Base-by-base conservation (phyloP, 2,888 invertebrate species). In the Operophtera brumata region DNA sequence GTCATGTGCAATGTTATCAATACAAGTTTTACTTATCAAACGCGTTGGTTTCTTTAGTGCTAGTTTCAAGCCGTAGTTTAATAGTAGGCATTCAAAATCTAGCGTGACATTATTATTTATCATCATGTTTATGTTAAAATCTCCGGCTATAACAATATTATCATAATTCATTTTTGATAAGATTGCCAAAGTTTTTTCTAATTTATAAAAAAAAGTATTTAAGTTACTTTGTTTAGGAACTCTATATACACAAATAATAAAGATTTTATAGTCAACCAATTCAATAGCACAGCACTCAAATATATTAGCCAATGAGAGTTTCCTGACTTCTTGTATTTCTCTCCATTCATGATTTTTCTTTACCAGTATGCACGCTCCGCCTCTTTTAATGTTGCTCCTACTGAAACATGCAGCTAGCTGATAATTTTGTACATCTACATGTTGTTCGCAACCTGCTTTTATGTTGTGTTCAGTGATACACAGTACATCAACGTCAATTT, bases 211-310 rank as follows among this genome's bases (percentile, higher is more conserved):
- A 26, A 26, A 26, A 6, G n/a, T n/a, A n/a, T n/a, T n/a, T n/a
- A n/a, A n/a, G n/a, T n/a, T n/a, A n/a, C n/a, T n/a, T n/a, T n/a
- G 6, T 26, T 42, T 43, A 20, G 53, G 53, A 5, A 43, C 13
- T 37, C 47, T 42, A 42, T 47, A 53, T 12, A 53, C 30, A 47
- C 53, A 53, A 28, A 47, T 26, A 12, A 53, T 36, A 26, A 36
- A 14, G 6, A 53, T 47, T 12, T 53, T 53, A 37, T 53, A 53
- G 4, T 30, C 20, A 25, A 36, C 42, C 11, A 53, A 35, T 20
- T 53, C 47, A 12, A 47, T 35, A n/a, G 53, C 53, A 43, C 53
- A 53, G 14, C 53, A 53, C 25, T 53, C 53, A 43, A 53, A 39
- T n/a, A 30, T 12, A 9, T 37, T 37, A 1, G 37, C 5, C 10